These are phyloP conservation scores for Cynopterus sphinx DNA, from an alignment of 2,797 vertebrate species.

Conservation along the genomic window DNA sequence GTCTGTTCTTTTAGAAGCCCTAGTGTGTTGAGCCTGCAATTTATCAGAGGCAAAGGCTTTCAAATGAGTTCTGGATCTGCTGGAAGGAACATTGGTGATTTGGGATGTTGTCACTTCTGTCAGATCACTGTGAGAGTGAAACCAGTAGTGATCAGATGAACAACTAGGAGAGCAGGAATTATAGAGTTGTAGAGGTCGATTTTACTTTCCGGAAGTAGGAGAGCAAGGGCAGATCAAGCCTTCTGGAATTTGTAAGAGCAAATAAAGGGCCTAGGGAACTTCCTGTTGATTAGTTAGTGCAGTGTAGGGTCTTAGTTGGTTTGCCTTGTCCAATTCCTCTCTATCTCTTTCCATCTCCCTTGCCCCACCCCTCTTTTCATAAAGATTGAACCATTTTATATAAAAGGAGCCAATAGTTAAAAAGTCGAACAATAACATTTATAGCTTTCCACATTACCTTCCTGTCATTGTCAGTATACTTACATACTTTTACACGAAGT, in stretches of 20 bases:
- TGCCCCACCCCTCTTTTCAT: neutral
- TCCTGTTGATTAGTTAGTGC: neutral
- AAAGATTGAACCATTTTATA: neutral
- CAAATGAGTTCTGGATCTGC: neutral
- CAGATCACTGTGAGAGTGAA: neutral
- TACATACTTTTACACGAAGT: neutral
- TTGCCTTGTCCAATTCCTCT: neutral
- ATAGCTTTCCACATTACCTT: neutral
- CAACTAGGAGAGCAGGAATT: neutral
- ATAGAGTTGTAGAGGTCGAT: neutral
- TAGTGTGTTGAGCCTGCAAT: neutral
- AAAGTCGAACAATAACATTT: neutral
- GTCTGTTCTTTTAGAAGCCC: neutral
- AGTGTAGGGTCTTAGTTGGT: neutral
- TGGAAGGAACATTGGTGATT: neutral
- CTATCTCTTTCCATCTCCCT: neutral
- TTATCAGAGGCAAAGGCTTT: neutral
- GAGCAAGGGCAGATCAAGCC: neutral
- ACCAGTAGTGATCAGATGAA: neutral
- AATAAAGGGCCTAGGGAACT: neutral
- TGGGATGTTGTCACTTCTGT: neutral
- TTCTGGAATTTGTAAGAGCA: conserved; percentile 22
- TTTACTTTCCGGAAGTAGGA: neutral
- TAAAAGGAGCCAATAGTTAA: neutral
- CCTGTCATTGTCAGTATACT: neutral